Base-by-base conservation (phyloP, 53 echinoderm and acorn worm genomes). In the Henricia sp. region DNA sequence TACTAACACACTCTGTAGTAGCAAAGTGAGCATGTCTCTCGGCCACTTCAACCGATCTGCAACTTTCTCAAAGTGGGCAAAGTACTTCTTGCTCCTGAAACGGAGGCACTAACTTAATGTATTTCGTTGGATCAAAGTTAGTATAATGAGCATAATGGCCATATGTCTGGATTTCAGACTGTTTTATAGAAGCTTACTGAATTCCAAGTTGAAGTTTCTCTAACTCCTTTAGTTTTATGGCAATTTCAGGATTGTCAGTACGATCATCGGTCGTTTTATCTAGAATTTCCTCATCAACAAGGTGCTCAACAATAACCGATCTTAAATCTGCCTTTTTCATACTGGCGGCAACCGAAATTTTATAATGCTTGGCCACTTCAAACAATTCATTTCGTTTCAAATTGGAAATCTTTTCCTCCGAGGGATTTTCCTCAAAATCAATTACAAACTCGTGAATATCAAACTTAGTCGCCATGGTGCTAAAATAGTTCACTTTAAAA, bases 41-140 rank as follows among this genome's bases (percentile, higher is more conserved):
- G 44, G 44, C 44, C 44, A 44, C 44, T 44, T 13, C 13, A 44
- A 44, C 13, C 44, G 6, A 44, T 44, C 44, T 9, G 44, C 44
- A 6, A 44, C 44, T 44, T 44, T 44, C 44, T 89, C 89, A 72
- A 83, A 83, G 20, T 66, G 62, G 11, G 39, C 34, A 56, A 84
- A 84, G 66, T 42, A 88, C 70, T 50, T 82, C 68, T 1, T 3
- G 52, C 48, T 83, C 72, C 16, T 83, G 50, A 44, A 88, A 88
- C 40, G 52, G 35, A 8, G 89, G 89, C 17, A 88, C 83, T 5
- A 88, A 21, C 24, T 30, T 55, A 29, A 62, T 88, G 59, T 48
- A 11, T 66, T 82, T 82, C 24, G 78, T 16, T 13, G 53, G 52
- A 88, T 80, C 70, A 67, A 82, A 82, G 41, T 64, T 19, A 12